These are phyloP conservation scores for Sebastes melanostomus DNA, from an alignment of 2,797 vertebrate genomes.

Conservation along the genomic window DNA sequence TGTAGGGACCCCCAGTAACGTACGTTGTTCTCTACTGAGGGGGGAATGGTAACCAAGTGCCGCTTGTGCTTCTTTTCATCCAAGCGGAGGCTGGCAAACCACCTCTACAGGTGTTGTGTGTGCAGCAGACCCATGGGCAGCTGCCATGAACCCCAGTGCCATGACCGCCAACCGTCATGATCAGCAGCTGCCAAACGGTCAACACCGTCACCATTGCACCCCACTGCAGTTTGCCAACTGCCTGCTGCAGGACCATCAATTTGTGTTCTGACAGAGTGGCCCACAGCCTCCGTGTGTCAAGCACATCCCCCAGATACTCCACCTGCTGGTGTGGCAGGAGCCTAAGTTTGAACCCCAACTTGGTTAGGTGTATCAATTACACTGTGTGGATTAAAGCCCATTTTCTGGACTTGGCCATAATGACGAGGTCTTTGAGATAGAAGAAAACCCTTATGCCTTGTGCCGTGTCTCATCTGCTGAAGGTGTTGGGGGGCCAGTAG, in stretches of 20 bases:
- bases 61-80: too few species aligned
- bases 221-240: neutral
- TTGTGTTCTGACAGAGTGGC: neutral
- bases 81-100: too few species aligned
- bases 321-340: neutral
- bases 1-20: too few species aligned
- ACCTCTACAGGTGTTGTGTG: too few species aligned
- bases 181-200: too few species aligned
- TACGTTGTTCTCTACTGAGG: neutral
- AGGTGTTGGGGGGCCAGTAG: neutral
- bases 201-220: too few species aligned
- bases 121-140: too few species aligned
- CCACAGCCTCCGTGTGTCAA: neutral
- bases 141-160: too few species aligned
- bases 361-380: neutral
- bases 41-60: neutral
- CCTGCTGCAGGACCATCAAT: neutral
- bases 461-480: neutral
- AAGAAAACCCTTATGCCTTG: neutral
- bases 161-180: too few species aligned
- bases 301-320: neutral
- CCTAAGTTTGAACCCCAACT: neutral
- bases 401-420: neutral
- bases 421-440: neutral
- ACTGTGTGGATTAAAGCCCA: neutral